Evolutionary conservation across 2,113 vertebrate species (phyloP).

Genomic region (Ginglymostoma cirratum): DNA sequence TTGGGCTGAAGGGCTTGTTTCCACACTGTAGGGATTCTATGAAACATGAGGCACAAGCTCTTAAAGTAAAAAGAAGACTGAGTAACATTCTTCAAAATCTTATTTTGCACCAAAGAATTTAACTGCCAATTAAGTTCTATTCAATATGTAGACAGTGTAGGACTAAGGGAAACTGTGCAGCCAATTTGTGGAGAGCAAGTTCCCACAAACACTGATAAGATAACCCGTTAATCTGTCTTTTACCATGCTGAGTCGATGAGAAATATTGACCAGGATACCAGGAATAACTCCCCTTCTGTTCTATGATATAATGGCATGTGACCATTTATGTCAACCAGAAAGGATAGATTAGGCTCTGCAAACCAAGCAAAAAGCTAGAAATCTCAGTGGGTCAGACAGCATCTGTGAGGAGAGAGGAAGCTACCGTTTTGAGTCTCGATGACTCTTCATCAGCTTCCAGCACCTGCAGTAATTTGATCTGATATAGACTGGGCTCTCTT

Average conservation of each 20-base stretch:
- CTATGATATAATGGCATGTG: not conserved
- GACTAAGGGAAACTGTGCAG: not conserved
- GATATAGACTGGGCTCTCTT: too few species aligned
- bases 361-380: too few species aligned
- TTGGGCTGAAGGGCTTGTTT: too few species aligned
- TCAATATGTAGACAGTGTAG: not conserved
- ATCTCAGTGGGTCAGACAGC: too few species aligned
- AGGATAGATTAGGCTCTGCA: not conserved
- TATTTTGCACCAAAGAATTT: not conserved
- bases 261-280: not conserved
- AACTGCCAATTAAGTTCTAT: not conserved
- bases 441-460: too few species aligned
- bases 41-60: too few species aligned
- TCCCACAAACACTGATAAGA: not conserved
- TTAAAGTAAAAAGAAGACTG: not conserved
- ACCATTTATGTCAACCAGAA: not conserved
- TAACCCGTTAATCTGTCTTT: not conserved
- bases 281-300: not conserved
- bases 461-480: too few species aligned
- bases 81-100: not conserved
- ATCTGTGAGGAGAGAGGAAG: too few species aligned
- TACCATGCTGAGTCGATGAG: too few species aligned
- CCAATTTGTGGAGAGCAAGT: not conserved
- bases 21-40: too few species aligned
- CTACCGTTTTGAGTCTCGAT: too few species aligned